Evolutionary conservation across 2,113 vertebrate species (phyloP).

Genomic region (Oncorhynchus mykiss): DNA sequence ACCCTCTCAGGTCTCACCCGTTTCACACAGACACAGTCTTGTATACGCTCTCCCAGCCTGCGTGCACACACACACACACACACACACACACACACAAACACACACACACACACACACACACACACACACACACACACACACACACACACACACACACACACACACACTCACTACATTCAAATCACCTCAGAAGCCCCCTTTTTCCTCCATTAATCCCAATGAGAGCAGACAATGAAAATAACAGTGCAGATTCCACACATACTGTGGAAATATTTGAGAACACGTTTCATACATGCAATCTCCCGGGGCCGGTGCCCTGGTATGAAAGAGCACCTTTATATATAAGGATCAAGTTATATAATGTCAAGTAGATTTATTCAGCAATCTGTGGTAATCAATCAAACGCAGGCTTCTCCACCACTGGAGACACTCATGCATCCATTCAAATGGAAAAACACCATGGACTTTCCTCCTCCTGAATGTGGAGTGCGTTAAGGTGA

Average conservation of each 20-base stretch:
- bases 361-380: slow-evolving; percentile 40
- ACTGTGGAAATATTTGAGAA: slow-evolving; percentile 56
- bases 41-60: background rate
- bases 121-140: background rate
- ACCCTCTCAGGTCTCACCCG: background rate
- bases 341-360: slow-evolving; percentile 27
- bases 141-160: slow-evolving; percentile 10
- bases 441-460: slow-evolving; percentile 9
- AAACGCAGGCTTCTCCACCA: slow-evolving; percentile 3
- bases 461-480: background rate
- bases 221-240: slow-evolving; percentile 30
- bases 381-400: slow-evolving; percentile 32
- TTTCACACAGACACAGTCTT: background rate
- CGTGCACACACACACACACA: background rate
- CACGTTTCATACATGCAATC: slow-evolving; percentile 41
- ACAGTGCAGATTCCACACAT: slow-evolving; percentile 60
- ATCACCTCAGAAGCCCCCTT: background rate
- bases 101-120: background rate
- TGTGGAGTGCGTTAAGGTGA: slow-evolving; percentile 7
- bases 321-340: slow-evolving; percentile 22
- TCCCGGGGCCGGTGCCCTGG: slow-evolving; percentile 16
- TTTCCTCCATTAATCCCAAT: slow-evolving; percentile 43
- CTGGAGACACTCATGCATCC: slow-evolving; percentile 6
- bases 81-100: slow-evolving; percentile 1
- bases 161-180: background rate